A percentile compares a stretch with the other conserved stretches of the same genome.
phyloP scores from a whole-genome alignment of 2,888 invertebrate species.

The Drosophila subsilvestris region DNA sequence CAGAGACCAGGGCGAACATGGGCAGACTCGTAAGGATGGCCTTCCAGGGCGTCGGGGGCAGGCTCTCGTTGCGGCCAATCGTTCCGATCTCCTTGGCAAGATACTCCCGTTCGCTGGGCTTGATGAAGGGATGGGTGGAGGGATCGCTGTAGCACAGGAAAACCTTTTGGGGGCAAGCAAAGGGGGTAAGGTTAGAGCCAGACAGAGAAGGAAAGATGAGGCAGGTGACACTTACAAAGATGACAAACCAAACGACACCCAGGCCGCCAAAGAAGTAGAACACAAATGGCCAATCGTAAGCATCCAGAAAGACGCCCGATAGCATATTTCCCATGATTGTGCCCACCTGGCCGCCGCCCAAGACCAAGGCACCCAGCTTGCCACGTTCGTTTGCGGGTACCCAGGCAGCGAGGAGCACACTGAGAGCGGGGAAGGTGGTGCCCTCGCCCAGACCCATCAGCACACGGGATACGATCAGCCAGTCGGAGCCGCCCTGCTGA shows the following conservation, averaged over 20 bases:
- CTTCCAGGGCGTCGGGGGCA: conserved; percentile 89
- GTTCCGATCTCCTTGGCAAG: conserved; percentile 87
- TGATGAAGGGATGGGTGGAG: conserved; percentile 89
- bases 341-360: conserved; percentile 89
- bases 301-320: conserved; percentile 89
- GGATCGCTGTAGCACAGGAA: conserved; percentile 89
- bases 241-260: conserved; percentile 89
- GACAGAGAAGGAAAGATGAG: background rate
- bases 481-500: conserved; percentile 86
- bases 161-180: conserved; percentile 83
- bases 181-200: background rate
- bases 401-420: conserved; percentile 92
- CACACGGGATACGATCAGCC: conserved; percentile 90
- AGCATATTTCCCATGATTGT: conserved; percentile 88
- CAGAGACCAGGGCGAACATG: conserved; percentile 90
- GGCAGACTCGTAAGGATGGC: conserved; percentile 89
- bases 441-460: conserved; percentile 94
- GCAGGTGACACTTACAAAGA: conserved; percentile 86
- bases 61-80: conserved; percentile 85
- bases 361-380: conserved; percentile 90
- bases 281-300: conserved; percentile 90
- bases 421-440: conserved; percentile 93
- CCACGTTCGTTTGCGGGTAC: conserved; percentile 91
- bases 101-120: conserved; percentile 88
- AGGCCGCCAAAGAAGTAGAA: conserved; percentile 92